Evolutionary conservation across 2,797 vertebrate species (phyloP).

Genomic region (Sebastes minor): DNA sequence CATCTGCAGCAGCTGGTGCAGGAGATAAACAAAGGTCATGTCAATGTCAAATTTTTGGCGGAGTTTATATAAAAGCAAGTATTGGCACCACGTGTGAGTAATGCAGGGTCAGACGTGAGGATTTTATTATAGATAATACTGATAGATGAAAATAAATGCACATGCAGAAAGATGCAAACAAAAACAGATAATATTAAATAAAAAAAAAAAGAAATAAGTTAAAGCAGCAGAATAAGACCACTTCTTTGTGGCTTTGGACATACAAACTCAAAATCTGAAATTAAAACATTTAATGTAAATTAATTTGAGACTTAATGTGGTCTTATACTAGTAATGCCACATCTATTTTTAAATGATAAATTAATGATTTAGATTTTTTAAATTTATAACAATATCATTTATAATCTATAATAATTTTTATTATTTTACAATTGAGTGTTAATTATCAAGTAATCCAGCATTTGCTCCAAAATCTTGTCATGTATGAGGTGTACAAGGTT

Average conservation of each 20-base stretch:
- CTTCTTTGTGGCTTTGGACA: background rate
- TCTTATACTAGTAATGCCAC: background rate
- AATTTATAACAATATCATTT: background rate
- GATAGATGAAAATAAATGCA: background rate
- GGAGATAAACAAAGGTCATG: conserved; percentile 27
- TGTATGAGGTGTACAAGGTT: background rate
- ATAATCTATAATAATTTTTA: background rate
- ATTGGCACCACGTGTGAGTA: conserved; percentile 1
- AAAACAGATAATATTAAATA: background rate
- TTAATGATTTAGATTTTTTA: background rate
- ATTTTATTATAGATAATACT: conserved; percentile 9
- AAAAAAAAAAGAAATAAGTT: background rate
- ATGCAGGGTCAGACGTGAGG: conserved; percentile 10
- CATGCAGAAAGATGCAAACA: background rate
- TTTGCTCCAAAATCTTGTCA: background rate
- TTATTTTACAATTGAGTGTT: background rate
- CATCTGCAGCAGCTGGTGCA: conserved; percentile 36
- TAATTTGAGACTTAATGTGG: background rate
- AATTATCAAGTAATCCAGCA: background rate
- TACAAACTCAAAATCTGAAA: background rate
- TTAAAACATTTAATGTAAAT: background rate
- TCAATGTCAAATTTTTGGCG: conserved; percentile 16
- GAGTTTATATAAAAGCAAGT: conserved; percentile 12
- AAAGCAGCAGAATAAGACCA: background rate
- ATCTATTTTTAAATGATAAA: background rate